Evolutionary conservation across 2,888 invertebrate genomes (phyloP), one percentile per base, ranked within the genome.

Genomic region (Acrobeloides nanus): DNA sequence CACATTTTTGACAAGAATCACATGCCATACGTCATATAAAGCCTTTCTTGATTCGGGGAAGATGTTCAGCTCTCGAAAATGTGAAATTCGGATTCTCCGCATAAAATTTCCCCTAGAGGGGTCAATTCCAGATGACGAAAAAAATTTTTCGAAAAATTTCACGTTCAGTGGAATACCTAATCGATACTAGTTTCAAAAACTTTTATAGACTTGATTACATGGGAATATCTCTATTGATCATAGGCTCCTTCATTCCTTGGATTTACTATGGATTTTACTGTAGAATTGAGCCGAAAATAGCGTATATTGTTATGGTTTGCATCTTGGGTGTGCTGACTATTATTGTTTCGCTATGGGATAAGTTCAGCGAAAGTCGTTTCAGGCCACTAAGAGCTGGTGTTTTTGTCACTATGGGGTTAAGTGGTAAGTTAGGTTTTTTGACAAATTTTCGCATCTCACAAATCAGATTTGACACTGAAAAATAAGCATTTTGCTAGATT

Each of bases 241-340:
- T 95, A 85, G 95, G 95, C 32, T 93, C 93, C 34, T 95, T 95
- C 80, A 90, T 99, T 62, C 97, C 97, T 31, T 99, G 95, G 95
- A 81, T 99, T 26, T 95, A 97, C 77, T 99, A 97, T 77, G 92
- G 93, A 69, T 97, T 97, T 80, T 97, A 97, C 79, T 97, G 97
- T 33, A 61, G 71, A 10, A 46, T 57, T 26, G 64, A 66, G 42
- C 71, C 71, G 3, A 71, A 68, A 53, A 48, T 71, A 38, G 65
- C 89, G 72, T 87, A 93, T 78, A 77, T 93, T 70, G 84, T 84
- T 64, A 84, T 90, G 64, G 92, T 95, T 55, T 83, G 87, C 74
- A 84, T 89, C 48, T 81, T 97, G 71, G 95, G 95, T 59, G 81
- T 87, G 54, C 82, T 86, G 52, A 89, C 89, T 67, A 90, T 97